Evolutionary conservation across 2,888 invertebrate species (phyloP).

Genomic region (Macrophya alboannulata): DNA sequence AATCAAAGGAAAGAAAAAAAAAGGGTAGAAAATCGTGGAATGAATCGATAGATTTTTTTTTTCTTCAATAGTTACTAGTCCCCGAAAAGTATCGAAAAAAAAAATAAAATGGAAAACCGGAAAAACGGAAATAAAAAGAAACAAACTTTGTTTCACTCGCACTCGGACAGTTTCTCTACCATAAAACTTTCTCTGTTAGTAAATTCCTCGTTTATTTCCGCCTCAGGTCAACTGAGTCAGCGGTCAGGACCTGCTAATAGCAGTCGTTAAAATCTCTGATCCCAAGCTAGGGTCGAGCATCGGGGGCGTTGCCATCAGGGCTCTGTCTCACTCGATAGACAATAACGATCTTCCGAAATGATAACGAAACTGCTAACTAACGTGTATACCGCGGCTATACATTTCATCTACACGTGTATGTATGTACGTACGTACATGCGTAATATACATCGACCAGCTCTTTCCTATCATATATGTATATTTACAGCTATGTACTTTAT

Average conservation of each 20-base stretch:
- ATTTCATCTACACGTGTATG: neutral
- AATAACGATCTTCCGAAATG: conserved; percentile 51
- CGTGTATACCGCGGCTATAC: conserved; percentile 3
- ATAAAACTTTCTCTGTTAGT: conserved; percentile 45
- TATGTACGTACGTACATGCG: neutral
- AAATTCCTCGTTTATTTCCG: conserved; percentile 49
- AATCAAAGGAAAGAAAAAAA: neutral
- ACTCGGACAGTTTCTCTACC: neutral
- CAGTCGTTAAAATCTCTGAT: conserved; percentile 54
- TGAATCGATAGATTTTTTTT: neutral
- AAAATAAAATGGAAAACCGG: too few relatives aligned
- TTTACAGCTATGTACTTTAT: neutral
- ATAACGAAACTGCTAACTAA: conserved; percentile 48
- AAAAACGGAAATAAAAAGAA: neutral
- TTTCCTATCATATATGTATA: neutral
- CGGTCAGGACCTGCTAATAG: conserved; percentile 54
- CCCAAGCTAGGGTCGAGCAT: conserved; percentile 45
- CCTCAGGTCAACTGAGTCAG: conserved; percentile 54
- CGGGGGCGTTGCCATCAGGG: conserved; percentile 43
- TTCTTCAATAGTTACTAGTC: too few relatives aligned
- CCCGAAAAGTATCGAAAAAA: neutral
- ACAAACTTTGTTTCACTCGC: neutral
- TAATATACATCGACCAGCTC: neutral
- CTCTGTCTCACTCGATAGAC: conserved; percentile 36
- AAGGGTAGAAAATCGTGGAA: neutral